Evolutionary conservation across 2,888 invertebrate genomes (phyloP).

Genomic region (Ophraella communa): DNA sequence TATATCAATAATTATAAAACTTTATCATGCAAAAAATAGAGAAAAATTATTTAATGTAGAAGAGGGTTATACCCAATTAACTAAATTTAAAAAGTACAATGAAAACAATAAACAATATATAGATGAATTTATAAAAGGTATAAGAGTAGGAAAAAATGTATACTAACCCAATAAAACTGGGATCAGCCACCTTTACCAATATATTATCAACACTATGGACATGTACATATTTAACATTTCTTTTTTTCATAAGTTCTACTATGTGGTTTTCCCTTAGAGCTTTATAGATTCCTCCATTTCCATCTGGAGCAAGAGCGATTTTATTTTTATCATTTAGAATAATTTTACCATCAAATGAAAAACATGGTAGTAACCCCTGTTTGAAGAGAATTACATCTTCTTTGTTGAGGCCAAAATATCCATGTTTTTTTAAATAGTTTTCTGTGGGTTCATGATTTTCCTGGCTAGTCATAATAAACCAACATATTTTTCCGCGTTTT

Average conservation of each 20-base stretch:
- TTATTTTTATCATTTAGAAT: slow-evolving; percentile 82
- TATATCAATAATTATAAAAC: no score
- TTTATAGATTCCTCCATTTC: slow-evolving; percentile 86
- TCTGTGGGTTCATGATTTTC: slow-evolving; percentile 86
- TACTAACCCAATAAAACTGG: slow-evolving; percentile 81
- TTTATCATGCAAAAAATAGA: no score
- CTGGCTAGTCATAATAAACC: slow-evolving; percentile 98
- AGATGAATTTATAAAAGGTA: no score
- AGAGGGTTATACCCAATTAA: no score
- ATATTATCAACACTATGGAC: slow-evolving; percentile 99
- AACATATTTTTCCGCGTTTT: slow-evolving; percentile 67
- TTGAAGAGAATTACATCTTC: slow-evolving; percentile 88
- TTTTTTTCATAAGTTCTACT: slow-evolving; percentile 76
- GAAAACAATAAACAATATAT: no score
- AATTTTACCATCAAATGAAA: slow-evolving; percentile 91
- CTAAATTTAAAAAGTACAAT: no score
- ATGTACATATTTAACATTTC: slow-evolving; percentile 88
- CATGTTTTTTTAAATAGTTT: slow-evolving; percentile 78
- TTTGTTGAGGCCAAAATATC: slow-evolving; percentile 84
- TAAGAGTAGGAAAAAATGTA: slow-evolving; percentile 2
- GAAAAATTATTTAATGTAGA: no score
- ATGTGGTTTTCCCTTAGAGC: slow-evolving; percentile 78
- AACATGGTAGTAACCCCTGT: slow-evolving; percentile 92
- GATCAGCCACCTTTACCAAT: slow-evolving; percentile 96
- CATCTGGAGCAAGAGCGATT: slow-evolving; percentile 89